Evolutionary conservation across 2,888 invertebrate species (phyloP), one percentile per base, ranked within the genome.

Genomic region (Falcaria lacertinaria): DNA sequence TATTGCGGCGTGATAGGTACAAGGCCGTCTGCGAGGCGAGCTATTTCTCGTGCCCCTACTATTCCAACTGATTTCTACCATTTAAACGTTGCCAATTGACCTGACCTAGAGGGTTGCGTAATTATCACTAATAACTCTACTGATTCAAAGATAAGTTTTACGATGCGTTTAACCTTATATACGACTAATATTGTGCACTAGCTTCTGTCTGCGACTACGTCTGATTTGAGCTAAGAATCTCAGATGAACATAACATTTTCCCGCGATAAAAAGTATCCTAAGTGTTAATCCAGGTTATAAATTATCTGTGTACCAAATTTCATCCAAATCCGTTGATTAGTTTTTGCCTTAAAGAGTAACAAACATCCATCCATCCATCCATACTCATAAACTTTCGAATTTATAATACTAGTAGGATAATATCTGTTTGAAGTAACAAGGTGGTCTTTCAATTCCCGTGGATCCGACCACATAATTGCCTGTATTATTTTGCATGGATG

Each of bases 1-100:
- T 49, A 42, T 33, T 50, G 42, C 34, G 45, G 43, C 50, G 34
- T 47, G 52, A 43, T 47, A 40, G 52, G 39, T 25, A 35, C 54
- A 47, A 55, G 57, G 57, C 35, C 49, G 39, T 42, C 32, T 5
- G 8, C 11, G 39, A 36, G 34, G 2, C 22, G 43, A 50, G 41
- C 43, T 47, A 45, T 55, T 47, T 45, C 49, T 49, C 41, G 43
- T 44, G 41, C 44, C 28, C 45, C 33, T 35, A 45, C 38, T 43
- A 37, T 37, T 25, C 13, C 7, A 32, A 39, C 16, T 32, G 39
- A 39, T 32, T 28, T 28, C 28, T 28, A 28, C 28, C 5, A 28
- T 3, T 28, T 28, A 28, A 28, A 11, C 28, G 28, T 28, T 28
- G 28, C 28, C 28, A 28, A 28, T 28, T 28, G 28, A 28, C 28